These are phyloP conservation scores for Circaetus cinerascens DNA, from an alignment of 2,113 vertebrate genomes.

Conservation along the genomic window DNA sequence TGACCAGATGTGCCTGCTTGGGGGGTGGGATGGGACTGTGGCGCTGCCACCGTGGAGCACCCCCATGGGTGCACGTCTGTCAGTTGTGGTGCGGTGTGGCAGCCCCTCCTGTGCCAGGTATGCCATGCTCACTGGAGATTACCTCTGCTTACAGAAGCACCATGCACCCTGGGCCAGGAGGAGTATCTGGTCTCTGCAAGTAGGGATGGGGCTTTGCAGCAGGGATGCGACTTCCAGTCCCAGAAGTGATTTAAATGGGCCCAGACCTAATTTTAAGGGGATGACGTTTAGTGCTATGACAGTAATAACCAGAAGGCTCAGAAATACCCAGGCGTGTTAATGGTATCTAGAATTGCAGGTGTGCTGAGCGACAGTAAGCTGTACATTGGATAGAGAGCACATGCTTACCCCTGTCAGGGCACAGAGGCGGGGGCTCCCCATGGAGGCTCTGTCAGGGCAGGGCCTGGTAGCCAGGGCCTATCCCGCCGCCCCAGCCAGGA, in stretches of 20 bases:
- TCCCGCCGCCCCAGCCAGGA: not conserved
- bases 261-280: not conserved
- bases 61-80: accelerated
- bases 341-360: not conserved
- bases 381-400: not conserved
- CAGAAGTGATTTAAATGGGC: not conserved
- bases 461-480: accelerated
- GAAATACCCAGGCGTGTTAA: not conserved
- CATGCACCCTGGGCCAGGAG: not conserved
- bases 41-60: not conserved
- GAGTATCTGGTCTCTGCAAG: accelerated
- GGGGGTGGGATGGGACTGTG: accelerated
- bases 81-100: accelerated
- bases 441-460: not conserved
- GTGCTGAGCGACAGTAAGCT: not conserved
- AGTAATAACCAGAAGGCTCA: not conserved
- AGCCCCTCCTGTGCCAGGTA: not conserved
- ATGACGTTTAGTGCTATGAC: not conserved
- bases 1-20: not conserved
- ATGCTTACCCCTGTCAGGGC: not conserved
- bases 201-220: accelerated
- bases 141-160: not conserved
- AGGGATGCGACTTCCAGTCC: not conserved
- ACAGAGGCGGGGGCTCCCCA: accelerated
- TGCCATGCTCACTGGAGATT: not conserved